Evolutionary conservation across 2,113 vertebrate genomes (phyloP).

Genomic region (Poecile atricapillus): DNA sequence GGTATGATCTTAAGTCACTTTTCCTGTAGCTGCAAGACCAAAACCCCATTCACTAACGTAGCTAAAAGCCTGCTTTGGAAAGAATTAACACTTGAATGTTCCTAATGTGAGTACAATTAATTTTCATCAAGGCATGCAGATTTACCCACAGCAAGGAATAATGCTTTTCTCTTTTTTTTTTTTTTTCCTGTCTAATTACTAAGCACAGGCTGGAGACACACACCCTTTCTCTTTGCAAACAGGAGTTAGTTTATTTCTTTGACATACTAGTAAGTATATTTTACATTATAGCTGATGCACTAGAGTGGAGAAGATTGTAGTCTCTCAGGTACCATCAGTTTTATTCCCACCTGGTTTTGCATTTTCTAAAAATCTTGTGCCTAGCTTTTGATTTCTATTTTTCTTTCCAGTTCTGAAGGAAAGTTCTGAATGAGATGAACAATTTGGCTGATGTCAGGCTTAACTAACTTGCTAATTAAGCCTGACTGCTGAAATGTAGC

Average conservation of each 20-base stretch:
- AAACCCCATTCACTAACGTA: background rate
- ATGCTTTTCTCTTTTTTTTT: background rate
- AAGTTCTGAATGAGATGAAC: background rate
- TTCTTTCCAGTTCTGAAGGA: background rate
- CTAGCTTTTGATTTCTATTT: background rate
- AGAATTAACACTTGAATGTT: background rate
- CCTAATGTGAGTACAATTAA: background rate
- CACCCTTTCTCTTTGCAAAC: slow-evolving; percentile 71
- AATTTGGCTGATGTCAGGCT: background rate
- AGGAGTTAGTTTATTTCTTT: slow-evolving; percentile 80
- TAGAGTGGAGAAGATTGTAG: background rate
- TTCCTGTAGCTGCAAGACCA: background rate
- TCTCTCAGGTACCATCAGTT: background rate
- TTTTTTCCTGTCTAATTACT: slow-evolving; percentile 52
- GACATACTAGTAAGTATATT: slow-evolving; percentile 73
- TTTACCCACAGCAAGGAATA: background rate
- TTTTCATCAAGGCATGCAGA: background rate
- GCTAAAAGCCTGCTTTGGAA: background rate
- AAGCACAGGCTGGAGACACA: slow-evolving; percentile 73
- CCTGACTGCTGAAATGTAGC: background rate
- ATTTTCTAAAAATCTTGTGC: background rate
- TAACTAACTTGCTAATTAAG: background rate
- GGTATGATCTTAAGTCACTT: background rate
- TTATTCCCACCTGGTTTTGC: background rate
- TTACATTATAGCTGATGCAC: slow-evolving; percentile 72